phyloP scores from a whole-genome alignment of 2,113 vertebrate species.

The Hemibagrus wyckioides region DNA sequence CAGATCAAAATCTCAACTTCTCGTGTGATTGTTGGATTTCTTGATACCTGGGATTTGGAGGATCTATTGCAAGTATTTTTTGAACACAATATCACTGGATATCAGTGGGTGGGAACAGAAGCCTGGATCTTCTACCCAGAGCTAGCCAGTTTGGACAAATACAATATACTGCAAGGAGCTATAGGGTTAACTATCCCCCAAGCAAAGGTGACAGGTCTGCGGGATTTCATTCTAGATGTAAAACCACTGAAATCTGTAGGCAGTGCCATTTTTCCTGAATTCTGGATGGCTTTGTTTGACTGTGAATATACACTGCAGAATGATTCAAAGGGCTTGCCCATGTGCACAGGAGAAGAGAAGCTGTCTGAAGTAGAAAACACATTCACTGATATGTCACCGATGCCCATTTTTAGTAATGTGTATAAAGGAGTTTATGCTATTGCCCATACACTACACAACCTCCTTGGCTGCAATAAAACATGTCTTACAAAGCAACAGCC shows the following conservation, averaged over 20 bases:
- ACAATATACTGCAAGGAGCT: slow-evolving; percentile 66
- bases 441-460: slow-evolving; percentile 66
- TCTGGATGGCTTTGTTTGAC: slow-evolving; percentile 68
- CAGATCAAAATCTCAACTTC: slow-evolving; percentile 62
- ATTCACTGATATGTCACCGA: slow-evolving; percentile 72
- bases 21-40: slow-evolving; percentile 68
- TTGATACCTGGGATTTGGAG: slow-evolving; percentile 63
- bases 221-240: slow-evolving; percentile 68
- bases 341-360: slow-evolving; percentile 67
- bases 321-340: not conserved
- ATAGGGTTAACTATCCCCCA: slow-evolving; percentile 64
- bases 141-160: slow-evolving; percentile 53
- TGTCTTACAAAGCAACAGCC: slow-evolving; percentile 53
- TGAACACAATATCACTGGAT: slow-evolving; percentile 67
- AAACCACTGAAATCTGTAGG: slow-evolving; percentile 57
- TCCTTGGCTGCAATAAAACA: slow-evolving; percentile 62
- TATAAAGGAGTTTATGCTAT: slow-evolving; percentile 73
- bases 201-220: slow-evolving; percentile 63
- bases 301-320: slow-evolving; percentile 56
- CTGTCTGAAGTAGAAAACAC: slow-evolving; percentile 62
- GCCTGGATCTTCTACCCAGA: slow-evolving; percentile 68
- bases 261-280: slow-evolving; percentile 61
- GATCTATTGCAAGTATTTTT: slow-evolving; percentile 60
- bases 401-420: slow-evolving; percentile 71
- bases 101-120: slow-evolving; percentile 74